These are phyloP conservation scores for Aporrectodea caliginosa DNA, from an alignment of 1,140 invertebrate species.

Conservation along the genomic window DNA sequence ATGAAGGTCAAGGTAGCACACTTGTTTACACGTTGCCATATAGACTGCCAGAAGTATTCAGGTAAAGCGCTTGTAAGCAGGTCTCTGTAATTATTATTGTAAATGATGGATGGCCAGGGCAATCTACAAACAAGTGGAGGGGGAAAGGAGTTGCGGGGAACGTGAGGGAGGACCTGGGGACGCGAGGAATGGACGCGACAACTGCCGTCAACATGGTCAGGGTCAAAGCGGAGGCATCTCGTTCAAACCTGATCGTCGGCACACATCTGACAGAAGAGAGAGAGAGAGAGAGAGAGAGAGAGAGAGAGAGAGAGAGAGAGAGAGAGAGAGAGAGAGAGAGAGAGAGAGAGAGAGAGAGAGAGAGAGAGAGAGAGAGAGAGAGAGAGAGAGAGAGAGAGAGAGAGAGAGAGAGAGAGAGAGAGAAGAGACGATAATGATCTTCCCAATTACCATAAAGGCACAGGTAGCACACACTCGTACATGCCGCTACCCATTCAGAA, in stretches of 20 bases:
- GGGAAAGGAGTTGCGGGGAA: background rate
- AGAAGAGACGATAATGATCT: no score
- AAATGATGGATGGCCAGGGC: background rate
- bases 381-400: constrained; percentile 14
- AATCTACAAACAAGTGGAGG: background rate
- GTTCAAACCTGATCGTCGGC: no score
- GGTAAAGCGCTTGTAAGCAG: no score
- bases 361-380: constrained; percentile 5
- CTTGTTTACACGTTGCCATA: no score
- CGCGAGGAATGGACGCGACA: background rate
- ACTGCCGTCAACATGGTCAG: no score
- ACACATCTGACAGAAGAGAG: background rate
- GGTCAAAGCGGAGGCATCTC: no score
- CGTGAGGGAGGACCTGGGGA: background rate
- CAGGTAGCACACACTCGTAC: no score
- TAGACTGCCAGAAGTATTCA: no score
- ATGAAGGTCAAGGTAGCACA: no score
- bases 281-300: constrained; percentile 11
- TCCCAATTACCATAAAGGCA: no score
- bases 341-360: constrained; percentile 5
- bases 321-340: constrained; percentile 7
- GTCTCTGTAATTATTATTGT: background rate
- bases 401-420: constrained; percentile 5
- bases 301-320: constrained; percentile 6
- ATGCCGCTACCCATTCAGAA: no score